Conservation (phyloP, 2,888 invertebrate species). For the Ypsolopha scabrella region DNA sequence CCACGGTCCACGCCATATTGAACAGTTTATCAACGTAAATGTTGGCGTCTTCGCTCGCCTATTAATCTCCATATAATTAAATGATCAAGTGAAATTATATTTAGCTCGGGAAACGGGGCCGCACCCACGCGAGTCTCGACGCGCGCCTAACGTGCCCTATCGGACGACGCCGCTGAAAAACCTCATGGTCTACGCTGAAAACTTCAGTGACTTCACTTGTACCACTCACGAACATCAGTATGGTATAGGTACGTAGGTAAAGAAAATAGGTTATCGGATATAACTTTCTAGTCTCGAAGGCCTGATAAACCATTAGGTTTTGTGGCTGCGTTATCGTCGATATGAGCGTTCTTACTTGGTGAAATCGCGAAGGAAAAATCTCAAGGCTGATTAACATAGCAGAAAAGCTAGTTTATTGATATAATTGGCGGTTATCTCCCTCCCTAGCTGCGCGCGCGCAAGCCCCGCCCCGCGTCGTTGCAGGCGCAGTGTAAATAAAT, state of each 20-base stretch:
- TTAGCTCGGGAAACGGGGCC: conserved; percentile 62
- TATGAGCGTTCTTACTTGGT: conserved; percentile 48
- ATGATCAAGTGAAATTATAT: conserved; percentile 68
- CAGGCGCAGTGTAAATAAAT: conserved; percentile 40
- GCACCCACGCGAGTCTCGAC: conserved; percentile 35
- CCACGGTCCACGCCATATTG: conserved; percentile 39
- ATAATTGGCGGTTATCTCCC: conserved; percentile 57
- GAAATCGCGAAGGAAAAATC: conserved; percentile 64
- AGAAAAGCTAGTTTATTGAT: conserved; percentile 62
- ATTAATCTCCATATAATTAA: conserved; percentile 69
- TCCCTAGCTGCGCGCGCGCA: conserved; percentile 34
- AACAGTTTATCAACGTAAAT: conserved; percentile 53
- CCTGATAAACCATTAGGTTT: conserved; percentile 47
- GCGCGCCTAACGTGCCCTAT: conserved; percentile 30
- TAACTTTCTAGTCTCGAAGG: conserved; percentile 32
- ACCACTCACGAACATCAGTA: not conserved
- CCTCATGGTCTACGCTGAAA: conserved; percentile 12
- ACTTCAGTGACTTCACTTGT: not conserved
- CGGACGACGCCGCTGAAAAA: conserved; percentile 23
- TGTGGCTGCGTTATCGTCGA: not conserved
- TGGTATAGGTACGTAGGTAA: conserved; percentile 15
- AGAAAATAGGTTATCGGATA: conserved; percentile 19
- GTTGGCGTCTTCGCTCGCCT: conserved; percentile 52
- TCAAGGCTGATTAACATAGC: conserved; percentile 61
- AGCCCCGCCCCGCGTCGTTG: conserved; percentile 30